A percentile compares a stretch with the other conserved stretches of the same genome.
Evolutionary conservation across 2,888 invertebrate species (phyloP).

Genomic region (Stenodema calcarata): DNA sequence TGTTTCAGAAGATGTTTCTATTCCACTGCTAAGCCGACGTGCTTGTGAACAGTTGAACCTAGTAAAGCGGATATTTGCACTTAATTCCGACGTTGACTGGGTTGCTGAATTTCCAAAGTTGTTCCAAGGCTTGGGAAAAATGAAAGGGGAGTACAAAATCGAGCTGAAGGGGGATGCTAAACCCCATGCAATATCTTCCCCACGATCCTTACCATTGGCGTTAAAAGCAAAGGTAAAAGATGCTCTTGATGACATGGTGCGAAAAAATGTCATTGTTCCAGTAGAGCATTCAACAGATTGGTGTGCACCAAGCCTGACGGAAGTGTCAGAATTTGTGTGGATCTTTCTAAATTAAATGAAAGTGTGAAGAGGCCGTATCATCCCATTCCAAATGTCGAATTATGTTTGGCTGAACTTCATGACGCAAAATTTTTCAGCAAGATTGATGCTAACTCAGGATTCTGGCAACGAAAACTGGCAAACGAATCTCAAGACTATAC

Average conservation of each 20-base stretch:
- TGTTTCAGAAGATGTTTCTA: not conserved
- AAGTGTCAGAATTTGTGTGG: conserved; percentile 40
- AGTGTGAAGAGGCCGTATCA: conserved; percentile 21
- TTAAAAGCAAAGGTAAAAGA: not conserved
- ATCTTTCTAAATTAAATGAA: conserved; percentile 33
- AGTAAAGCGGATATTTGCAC: not conserved
- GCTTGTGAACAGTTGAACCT: conserved; percentile 22
- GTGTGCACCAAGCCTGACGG: conserved; percentile 33
- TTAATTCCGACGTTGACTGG: not conserved
- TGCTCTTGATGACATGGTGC: conserved; percentile 21
- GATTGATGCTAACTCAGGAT: conserved; percentile 39
- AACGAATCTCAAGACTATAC: conserved; percentile 22
- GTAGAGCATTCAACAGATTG: conserved; percentile 35
- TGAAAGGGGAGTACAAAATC: not conserved
- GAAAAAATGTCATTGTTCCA: not conserved
- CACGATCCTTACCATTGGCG: not conserved
- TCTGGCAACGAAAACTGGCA: conserved; percentile 37
- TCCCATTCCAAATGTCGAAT: conserved; percentile 19
- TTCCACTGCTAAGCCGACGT: conserved; percentile 1
- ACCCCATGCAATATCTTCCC: conserved; percentile 12
- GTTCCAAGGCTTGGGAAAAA: conserved; percentile 9
- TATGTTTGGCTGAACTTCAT: conserved; percentile 6
- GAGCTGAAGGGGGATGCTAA: not conserved
- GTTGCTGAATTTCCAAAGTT: conserved; percentile 9
- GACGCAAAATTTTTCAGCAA: conserved; percentile 35